A percentile compares a stretch with the other conserved stretches of the same genome.
These are phyloP conservation scores for Panulirus ornatus DNA, from an alignment of 1,140 invertebrate species.

Conservation along the genomic window DNA sequence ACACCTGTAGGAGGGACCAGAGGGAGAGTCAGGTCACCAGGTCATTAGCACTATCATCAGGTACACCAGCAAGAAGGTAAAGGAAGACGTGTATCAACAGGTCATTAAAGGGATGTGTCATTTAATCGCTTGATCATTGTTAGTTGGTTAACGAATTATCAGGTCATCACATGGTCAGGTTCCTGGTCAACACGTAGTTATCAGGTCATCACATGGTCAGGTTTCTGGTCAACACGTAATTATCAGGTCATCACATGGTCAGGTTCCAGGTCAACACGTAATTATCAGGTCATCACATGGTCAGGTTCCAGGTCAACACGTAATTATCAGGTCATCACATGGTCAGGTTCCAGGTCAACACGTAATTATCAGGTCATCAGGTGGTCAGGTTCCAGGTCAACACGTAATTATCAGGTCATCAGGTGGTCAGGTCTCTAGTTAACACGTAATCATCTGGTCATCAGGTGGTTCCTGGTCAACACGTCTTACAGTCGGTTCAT, in stretches of 20 bases:
- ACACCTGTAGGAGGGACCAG: too few species aligned
- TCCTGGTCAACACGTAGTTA: background rate
- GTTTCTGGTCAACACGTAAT: too few species aligned
- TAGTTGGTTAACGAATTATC: background rate
- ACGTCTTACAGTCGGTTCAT: background rate
- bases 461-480: background rate
- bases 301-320: too few species aligned
- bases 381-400: background rate
- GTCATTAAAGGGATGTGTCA: too few species aligned
- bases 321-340: background rate
- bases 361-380: background rate
- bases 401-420: background rate
- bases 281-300: background rate
- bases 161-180: background rate
- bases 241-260: background rate
- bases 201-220: background rate
- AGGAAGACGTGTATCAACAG: too few species aligned
- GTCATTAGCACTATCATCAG: too few species aligned
- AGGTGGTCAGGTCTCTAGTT: too few species aligned
- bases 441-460: too few species aligned
- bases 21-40: background rate
- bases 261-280: background rate
- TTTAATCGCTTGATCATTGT: too few species aligned
- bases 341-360: background rate
- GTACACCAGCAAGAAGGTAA: too few species aligned